These are phyloP conservation scores for Erpetoichthys calabaricus DNA, from an alignment of 2,797 vertebrate species.

Conservation along the genomic window DNA sequence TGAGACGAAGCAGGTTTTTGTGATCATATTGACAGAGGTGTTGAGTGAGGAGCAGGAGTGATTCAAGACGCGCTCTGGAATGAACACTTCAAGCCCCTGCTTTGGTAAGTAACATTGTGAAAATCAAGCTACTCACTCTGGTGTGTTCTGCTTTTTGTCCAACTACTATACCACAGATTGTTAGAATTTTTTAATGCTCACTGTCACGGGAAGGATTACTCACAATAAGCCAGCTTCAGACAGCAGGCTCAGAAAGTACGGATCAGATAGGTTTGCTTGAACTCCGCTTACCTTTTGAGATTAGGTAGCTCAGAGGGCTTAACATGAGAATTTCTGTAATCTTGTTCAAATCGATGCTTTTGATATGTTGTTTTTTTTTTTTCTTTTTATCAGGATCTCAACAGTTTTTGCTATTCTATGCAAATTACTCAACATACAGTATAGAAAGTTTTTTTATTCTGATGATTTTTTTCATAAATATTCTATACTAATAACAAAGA, in stretches of 20 bases:
- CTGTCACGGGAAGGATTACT: constrained; percentile 28
- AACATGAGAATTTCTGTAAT: constrained; percentile 38
- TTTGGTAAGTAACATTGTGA: too few relatives aligned
- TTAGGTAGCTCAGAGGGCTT: constrained; percentile 43
- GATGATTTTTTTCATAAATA: too few relatives aligned
- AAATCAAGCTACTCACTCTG: too few relatives aligned
- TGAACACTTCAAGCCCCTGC: too few relatives aligned
- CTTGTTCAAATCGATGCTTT: constrained; percentile 30
- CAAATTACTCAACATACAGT: too few relatives aligned
- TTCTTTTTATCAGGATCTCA: not conserved
- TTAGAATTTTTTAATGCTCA: not conserved
- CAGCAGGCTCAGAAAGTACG: constrained; percentile 30
- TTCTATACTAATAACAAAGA: too few relatives aligned
- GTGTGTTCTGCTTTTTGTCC: too few relatives aligned
- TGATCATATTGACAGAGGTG: not conserved
- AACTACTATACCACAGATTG: not conserved
- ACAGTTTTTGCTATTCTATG: too few relatives aligned
- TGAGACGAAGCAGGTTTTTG: not conserved
- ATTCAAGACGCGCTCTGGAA: not conserved
- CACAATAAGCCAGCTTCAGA: constrained; percentile 33
- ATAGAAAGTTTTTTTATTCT: too few relatives aligned
- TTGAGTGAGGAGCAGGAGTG: not conserved
- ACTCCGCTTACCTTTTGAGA: constrained; percentile 27
- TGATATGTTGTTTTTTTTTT: not conserved
- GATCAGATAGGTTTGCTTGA: constrained; percentile 33